Evolutionary conservation across 2,888 invertebrate genomes (phyloP).

Genomic region (Microctonus hyperodae): DNA sequence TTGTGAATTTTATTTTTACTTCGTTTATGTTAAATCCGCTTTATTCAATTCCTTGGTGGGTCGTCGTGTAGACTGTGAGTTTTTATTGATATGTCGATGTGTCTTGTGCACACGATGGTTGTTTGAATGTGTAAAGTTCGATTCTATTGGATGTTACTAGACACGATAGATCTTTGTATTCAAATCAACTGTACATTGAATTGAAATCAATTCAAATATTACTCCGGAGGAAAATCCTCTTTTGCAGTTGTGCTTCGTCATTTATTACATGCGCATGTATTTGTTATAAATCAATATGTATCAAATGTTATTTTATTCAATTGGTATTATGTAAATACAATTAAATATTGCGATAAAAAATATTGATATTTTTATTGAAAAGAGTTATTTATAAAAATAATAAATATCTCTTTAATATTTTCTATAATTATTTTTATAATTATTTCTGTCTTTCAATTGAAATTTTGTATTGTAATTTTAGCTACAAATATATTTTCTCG

Average conservation of each 20-base stretch:
- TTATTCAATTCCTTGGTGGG: constrained; percentile 22
- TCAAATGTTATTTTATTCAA: too few species aligned
- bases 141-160: constrained; percentile 8
- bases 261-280: background rate
- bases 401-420: too few species aligned
- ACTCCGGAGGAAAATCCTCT: constrained; percentile 15
- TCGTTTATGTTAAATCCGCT: constrained; percentile 18
- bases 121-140: constrained; percentile 13
- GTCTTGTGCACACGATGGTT: background rate
- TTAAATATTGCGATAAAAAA: too few species aligned
- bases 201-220: constrained; percentile 28
- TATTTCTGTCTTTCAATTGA: too few species aligned
- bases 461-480: too few species aligned
- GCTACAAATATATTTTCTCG: too few species aligned
- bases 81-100: background rate
- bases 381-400: too few species aligned
- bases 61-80: background rate
- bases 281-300: background rate
- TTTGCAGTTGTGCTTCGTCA: background rate
- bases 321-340: too few species aligned
- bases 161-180: constrained; percentile 23
- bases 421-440: too few species aligned
- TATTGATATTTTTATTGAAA: too few species aligned
- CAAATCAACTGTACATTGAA: constrained; percentile 20
- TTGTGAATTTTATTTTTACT: constrained; percentile 8